Base-by-base conservation (phyloP, 2,888 invertebrate species). In the Tillus elongatus region DNA sequence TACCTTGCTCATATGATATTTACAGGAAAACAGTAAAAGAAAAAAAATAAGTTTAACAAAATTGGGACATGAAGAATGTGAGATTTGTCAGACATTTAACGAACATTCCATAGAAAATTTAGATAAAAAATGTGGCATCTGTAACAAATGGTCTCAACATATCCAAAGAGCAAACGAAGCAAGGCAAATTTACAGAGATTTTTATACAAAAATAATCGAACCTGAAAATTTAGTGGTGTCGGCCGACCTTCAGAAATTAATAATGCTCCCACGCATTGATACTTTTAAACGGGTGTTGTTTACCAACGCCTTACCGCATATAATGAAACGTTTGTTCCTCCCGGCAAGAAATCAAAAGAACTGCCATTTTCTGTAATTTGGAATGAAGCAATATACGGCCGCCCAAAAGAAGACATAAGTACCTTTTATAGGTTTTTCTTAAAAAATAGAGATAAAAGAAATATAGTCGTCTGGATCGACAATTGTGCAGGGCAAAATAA, bases 161-260 rank as follows among this genome's bases (percentile, higher is more conserved):
- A 36, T 34, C 32, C 14, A 12, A 4, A 16, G 32, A 33, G 37
- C 37, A 36, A 36, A 36, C 15, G 27, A 3, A 26, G 31, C 32
- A 3, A 3, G 37, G 9, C 2, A 36, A 8, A 12, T 36, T 9
- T 36, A 36, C 32, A 11, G 10, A 32, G 32, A 36, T 33, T 24
- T 33, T 33, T 19, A 30, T 15, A 31, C 9, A 19, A 15, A 9
- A 33, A 15, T 16, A 30, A 11, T 12, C 16, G 27, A 35, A 34
- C 9, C 33, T 33, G 12, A 30, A 28, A 35, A 11, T 11, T 13
- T 39, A 24, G 15, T 32, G 13, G 38, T 38, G 24, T 41, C 38
- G n/a, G 41, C 34, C 9, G 36, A 39, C 37, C 15, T 42, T 2
- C 19, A 42, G 19, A 38, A 41, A 16, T 28, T 37, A 3, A 39